Percentiles rank a stretch among this genome's conserved stretches.
Conservation (phyloP, 2,113 vertebrate genomes). For the Pycnonotus jocosus region DNA sequence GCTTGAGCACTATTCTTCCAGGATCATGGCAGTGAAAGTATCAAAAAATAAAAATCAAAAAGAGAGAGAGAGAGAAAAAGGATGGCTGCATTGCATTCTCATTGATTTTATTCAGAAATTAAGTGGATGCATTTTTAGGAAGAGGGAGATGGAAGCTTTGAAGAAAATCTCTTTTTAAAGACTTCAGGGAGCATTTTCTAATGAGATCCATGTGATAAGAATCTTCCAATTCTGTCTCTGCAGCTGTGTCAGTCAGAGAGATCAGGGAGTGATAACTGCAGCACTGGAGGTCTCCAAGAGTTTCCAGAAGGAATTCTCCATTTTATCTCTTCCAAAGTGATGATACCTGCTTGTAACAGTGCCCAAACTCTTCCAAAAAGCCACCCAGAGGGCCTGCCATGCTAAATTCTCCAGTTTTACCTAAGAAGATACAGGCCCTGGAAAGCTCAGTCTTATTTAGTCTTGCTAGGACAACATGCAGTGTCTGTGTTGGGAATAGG, state of each 20-base stretch:
- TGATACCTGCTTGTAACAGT: background rate
- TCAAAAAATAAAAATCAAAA: background rate
- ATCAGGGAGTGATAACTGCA: background rate
- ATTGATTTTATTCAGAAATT: background rate
- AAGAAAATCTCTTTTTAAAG: background rate
- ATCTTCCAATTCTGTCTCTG: background rate
- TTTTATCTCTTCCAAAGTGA: background rate
- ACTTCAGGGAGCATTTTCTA: background rate
- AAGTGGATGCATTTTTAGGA: background rate
- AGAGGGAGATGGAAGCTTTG: background rate
- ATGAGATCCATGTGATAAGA: background rate
- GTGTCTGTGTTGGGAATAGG: background rate
- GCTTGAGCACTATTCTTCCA: background rate
- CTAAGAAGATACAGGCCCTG: background rate
- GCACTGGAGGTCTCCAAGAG: background rate
- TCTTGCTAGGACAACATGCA: background rate
- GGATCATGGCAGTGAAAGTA: background rate
- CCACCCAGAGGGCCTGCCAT: rapidly evolving
- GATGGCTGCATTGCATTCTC: background rate
- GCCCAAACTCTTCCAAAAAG: background rate
- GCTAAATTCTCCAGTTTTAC: background rate
- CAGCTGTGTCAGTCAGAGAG: background rate
- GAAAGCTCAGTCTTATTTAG: background rate
- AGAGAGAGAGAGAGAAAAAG: background rate
- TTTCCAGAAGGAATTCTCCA: background rate